phyloP scores from a whole-genome alignment of 2,888 invertebrate species.

The Icerya purchasi region DNA sequence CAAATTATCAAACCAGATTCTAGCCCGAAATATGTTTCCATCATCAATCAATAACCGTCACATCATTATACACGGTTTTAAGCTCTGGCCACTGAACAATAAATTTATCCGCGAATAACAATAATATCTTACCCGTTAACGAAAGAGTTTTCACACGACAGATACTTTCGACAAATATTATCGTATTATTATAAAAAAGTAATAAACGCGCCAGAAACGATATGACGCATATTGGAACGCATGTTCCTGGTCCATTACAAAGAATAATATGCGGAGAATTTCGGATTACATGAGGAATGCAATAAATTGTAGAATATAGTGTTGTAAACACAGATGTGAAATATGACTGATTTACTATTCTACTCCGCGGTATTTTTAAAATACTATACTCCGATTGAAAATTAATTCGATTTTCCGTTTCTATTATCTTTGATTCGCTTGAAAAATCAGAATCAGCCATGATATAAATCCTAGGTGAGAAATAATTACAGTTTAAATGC shows the following conservation, averaged over 20 bases:
- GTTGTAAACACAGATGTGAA: conserved; percentile 58
- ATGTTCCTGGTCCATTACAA: conserved; percentile 93
- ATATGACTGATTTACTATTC: conserved; percentile 73
- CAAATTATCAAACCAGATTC: no score
- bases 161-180: conserved; percentile 84
- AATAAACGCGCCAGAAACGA: conserved; percentile 50
- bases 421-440: conserved; percentile 43
- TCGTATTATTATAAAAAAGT: conserved; percentile 41
- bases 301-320: conserved; percentile 41
- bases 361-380: conserved; percentile 51
- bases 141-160: conserved; percentile 81
- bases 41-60: no score
- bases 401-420: conserved; percentile 28
- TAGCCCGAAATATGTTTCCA: no score
- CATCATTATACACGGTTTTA: neutral
- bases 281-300: conserved; percentile 42
- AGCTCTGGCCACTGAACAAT: conserved; percentile 85
- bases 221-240: conserved; percentile 69
- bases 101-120: conserved; percentile 60
- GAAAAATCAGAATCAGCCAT: conserved; percentile 54
- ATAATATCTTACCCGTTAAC: conserved; percentile 65
- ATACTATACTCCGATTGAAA: conserved; percentile 26
- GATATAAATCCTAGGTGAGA: conserved; percentile 53
- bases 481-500: conserved; percentile 37
- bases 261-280: conserved; percentile 59